Percentiles rank a stretch among this genome's conserved stretches.
These are phyloP conservation scores for Scaptomyza pallida DNA, from an alignment of 1,140 invertebrate genomes.

Conservation along the genomic window DNA sequence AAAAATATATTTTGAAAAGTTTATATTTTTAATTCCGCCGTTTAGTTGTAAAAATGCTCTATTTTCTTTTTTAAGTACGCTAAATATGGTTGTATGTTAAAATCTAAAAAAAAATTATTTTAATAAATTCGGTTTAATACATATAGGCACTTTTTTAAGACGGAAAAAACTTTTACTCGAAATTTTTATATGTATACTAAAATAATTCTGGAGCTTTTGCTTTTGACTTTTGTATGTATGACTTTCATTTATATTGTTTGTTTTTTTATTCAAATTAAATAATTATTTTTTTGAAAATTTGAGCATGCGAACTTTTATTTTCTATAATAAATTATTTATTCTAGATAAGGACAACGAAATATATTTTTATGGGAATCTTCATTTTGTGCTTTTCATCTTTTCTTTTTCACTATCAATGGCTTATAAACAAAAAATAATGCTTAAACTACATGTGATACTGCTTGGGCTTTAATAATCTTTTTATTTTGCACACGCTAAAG, in stretches of 20 bases:
- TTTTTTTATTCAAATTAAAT: constrained; percentile 66
- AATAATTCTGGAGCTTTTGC: constrained; percentile 50
- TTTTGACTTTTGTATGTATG: constrained; percentile 57
- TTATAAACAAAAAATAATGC: neutral
- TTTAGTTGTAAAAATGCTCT: constrained; percentile 69
- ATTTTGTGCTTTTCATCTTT: neutral
- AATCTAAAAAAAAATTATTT: constrained; percentile 13
- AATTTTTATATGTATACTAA: constrained; percentile 45
- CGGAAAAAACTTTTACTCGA: constrained; percentile 39
- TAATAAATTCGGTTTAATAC: constrained; percentile 11
- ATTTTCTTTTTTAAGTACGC: constrained; percentile 66
- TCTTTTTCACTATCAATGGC: constrained; percentile 1
- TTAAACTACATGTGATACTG: constrained; percentile 22
- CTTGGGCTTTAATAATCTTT: constrained; percentile 12
- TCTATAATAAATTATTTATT: neutral
- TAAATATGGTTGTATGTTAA: constrained; percentile 72
- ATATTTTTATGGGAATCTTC: neutral
- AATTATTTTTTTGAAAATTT: constrained; percentile 37
- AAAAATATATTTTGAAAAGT: constrained; percentile 5
- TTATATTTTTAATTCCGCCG: constrained; percentile 39
- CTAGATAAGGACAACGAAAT: neutral
- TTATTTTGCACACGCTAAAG: constrained; percentile 19
- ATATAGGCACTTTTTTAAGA: constrained; percentile 36
- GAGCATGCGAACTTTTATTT: constrained; percentile 5
- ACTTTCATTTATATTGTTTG: constrained; percentile 68